These are phyloP conservation scores for Tetropium fuscum DNA, from an alignment of 2,888 invertebrate genomes.

Conservation along the genomic window DNA sequence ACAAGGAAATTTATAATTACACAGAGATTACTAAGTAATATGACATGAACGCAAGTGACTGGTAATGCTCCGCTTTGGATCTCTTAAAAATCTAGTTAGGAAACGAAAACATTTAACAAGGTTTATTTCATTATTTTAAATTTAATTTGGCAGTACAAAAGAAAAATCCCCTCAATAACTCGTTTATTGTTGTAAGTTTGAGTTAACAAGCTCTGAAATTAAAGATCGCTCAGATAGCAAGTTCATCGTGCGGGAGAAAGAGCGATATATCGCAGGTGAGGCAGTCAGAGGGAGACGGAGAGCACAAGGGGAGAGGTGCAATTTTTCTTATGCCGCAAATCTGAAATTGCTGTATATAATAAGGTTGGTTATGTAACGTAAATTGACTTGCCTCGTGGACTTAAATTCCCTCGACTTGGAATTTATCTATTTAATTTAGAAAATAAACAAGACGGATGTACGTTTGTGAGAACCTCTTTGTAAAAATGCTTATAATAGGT, in stretches of 20 bases:
- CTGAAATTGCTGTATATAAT: slow-evolving; percentile 62
- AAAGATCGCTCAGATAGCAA: slow-evolving; percentile 74
- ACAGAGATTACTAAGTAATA: too few species aligned
- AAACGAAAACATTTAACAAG: slow-evolving; percentile 13
- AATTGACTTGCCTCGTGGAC: slow-evolving; percentile 52
- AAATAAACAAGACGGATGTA: slow-evolving; percentile 23
- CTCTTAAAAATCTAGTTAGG: too few species aligned
- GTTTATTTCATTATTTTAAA: slow-evolving; percentile 44
- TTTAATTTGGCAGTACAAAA: slow-evolving; percentile 43
- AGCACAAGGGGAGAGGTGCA: slow-evolving; percentile 57
- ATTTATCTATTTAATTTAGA: slow-evolving; percentile 35
- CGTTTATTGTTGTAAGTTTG: slow-evolving; percentile 58
- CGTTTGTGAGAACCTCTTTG: slow-evolving; percentile 10
- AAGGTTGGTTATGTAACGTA: slow-evolving; percentile 59
- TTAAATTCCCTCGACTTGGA: slow-evolving; percentile 33
- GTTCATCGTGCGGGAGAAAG: slow-evolving; percentile 69
- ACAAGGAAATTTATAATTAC: too few species aligned
- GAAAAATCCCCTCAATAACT: slow-evolving; percentile 52
- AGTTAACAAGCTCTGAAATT: slow-evolving; percentile 68
- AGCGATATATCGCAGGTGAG: slow-evolving; percentile 60
- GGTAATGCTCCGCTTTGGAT: too few species aligned
- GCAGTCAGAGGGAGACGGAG: slow-evolving; percentile 50
- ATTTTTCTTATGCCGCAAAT: slow-evolving; percentile 62
- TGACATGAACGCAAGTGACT: too few species aligned
- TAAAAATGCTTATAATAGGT: slow-evolving; percentile 8